Evolutionary conservation across 2,797 vertebrate genomes (phyloP).

Genomic region (Enteromius trimaculatus): DNA sequence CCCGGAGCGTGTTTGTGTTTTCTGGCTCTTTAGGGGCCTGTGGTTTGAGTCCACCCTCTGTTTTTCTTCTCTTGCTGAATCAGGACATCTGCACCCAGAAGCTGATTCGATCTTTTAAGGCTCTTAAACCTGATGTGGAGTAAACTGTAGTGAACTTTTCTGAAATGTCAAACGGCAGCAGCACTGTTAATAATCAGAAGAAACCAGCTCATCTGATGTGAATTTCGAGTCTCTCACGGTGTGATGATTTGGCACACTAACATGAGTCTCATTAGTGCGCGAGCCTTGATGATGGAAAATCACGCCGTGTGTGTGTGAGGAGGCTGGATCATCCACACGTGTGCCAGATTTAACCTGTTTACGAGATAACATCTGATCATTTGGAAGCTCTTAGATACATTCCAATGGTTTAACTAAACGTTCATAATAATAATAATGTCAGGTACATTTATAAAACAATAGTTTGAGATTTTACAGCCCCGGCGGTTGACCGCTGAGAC

Average conservation of each 20-base stretch:
- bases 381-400: not conserved
- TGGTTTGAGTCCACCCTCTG: constrained; percentile 30
- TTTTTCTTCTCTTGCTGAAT: not conserved
- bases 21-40: constrained; percentile 36
- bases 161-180: not conserved
- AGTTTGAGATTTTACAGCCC: not conserved
- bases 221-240: not conserved
- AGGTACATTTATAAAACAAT: not conserved
- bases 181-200: not conserved
- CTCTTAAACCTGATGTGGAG: not conserved
- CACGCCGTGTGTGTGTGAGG: constrained; percentile 40
- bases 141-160: not conserved
- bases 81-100: constrained; percentile 11
- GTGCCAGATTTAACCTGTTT: not conserved
- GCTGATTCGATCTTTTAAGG: not conserved
- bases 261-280: constrained; percentile 57
- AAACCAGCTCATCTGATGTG: not conserved
- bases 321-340: not conserved
- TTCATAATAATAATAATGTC: not conserved
- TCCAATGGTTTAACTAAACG: not conserved
- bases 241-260: constrained; percentile 65
- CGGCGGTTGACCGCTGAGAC: not conserved
- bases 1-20: not conserved
- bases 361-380: not conserved
- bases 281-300: constrained; percentile 65